Conservation (phyloP, 2,797 vertebrate species). For the Catostomus latipinnis region DNA sequence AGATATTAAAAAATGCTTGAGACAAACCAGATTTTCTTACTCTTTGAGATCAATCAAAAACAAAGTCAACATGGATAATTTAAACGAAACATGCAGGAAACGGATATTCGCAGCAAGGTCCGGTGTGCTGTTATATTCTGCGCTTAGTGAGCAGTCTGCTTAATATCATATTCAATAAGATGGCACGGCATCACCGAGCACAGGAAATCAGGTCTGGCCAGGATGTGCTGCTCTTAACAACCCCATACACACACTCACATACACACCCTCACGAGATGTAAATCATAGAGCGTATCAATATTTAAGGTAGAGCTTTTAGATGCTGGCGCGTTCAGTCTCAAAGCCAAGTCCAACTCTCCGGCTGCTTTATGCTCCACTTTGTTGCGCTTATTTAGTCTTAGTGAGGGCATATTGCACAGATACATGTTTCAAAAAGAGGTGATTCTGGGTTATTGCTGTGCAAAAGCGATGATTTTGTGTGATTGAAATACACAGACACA, state of each 20-base stretch:
- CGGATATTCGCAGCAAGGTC: neutral
- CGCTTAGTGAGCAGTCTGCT: neutral
- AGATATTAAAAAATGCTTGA: neutral
- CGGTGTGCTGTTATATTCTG: conserved; percentile 14
- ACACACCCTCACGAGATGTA: neutral
- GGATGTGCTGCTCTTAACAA: neutral
- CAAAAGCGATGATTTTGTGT: neutral
- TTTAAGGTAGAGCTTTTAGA: conserved; percentile 68
- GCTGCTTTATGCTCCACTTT: conserved; percentile 60
- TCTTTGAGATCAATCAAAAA: neutral
- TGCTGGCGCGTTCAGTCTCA: conserved; percentile 50
- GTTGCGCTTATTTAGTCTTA: conserved; percentile 1
- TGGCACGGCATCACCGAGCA: neutral
- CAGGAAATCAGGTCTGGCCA: neutral
- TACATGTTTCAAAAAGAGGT: conserved; percentile 5
- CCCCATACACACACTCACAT: neutral
- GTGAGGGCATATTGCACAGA: conserved; percentile 13
- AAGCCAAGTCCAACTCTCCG: conserved; percentile 51
- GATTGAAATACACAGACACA: neutral
- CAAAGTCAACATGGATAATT: neutral
- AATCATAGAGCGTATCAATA: conserved; percentile 67
- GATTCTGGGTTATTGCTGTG: neutral
- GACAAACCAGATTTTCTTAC: conserved; percentile 11
- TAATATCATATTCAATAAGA: neutral
- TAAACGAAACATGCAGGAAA: neutral